phyloP scores from a whole-genome alignment of 2,113 vertebrate genomes.

The Phainopepla nitens region DNA sequence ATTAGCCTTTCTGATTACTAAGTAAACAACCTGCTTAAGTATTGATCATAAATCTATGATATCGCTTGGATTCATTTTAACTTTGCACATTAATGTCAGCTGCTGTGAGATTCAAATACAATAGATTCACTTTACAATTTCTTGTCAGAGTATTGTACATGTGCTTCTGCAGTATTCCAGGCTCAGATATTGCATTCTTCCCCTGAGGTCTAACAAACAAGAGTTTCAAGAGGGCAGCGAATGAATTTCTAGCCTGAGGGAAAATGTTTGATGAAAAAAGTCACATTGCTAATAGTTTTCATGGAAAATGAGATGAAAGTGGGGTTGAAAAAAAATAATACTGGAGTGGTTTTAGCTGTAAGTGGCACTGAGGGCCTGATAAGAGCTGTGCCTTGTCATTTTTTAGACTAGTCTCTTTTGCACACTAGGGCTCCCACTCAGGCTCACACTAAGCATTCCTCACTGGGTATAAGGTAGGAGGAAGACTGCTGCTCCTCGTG shows the following conservation, averaged over 20 bases:
- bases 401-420: background rate
- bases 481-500: background rate
- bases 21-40: background rate
- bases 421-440: background rate
- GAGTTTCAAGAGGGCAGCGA: slow-evolving; percentile 38
- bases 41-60: background rate
- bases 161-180: background rate
- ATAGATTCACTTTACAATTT: background rate
- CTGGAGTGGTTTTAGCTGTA: background rate
- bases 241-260: slow-evolving; percentile 41
- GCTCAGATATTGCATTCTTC: background rate
- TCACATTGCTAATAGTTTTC: background rate
- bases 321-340: background rate
- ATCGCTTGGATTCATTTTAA: background rate
- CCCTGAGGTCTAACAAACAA: background rate
- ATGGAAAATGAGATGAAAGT: slow-evolving; percentile 13
- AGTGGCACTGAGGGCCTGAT: background rate
- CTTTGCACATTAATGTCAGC: background rate
- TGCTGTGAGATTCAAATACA: background rate
- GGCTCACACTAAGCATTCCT: background rate
- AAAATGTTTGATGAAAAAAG: slow-evolving; percentile 23
- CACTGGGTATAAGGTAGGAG: background rate
- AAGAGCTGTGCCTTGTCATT: background rate
- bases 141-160: background rate
- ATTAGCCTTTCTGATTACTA: background rate